These are phyloP conservation scores for Scaptomyza reducta DNA, from an alignment of 2,888 invertebrate genomes.

Conservation along the genomic window DNA sequence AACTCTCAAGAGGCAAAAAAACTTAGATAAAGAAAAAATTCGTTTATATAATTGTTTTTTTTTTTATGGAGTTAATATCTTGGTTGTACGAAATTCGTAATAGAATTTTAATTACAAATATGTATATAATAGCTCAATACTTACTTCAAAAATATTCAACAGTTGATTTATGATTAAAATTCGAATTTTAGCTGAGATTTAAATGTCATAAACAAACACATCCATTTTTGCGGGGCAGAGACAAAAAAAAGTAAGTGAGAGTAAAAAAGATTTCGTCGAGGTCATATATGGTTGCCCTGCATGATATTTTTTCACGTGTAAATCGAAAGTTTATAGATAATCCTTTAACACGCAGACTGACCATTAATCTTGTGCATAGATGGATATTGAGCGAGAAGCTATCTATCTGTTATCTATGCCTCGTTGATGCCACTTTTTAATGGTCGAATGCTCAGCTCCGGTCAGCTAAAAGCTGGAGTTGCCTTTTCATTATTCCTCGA, in stretches of 20 bases:
- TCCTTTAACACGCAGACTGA: not conserved
- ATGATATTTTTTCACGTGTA: not conserved
- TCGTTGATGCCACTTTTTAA: slow-evolving; percentile 9
- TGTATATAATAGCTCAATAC: too few species aligned
- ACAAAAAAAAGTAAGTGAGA: not conserved
- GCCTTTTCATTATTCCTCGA: slow-evolving; percentile 13
- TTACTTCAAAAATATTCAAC: too few species aligned
- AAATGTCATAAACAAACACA: too few species aligned
- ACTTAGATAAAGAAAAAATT: too few species aligned
- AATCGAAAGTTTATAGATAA: not conserved
- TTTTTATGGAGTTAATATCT: too few species aligned
- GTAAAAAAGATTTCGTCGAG: not conserved
- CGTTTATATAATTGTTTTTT: too few species aligned
- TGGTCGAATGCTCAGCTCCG: slow-evolving; percentile 1
- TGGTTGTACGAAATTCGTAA: too few species aligned
- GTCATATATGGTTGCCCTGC: not conserved
- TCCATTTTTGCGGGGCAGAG: not conserved
- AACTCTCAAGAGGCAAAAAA: too few species aligned
- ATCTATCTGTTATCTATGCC: slow-evolving; percentile 18
- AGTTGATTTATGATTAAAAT: too few species aligned
- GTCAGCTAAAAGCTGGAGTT: slow-evolving; percentile 9
- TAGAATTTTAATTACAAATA: too few species aligned
- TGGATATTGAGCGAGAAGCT: not conserved
- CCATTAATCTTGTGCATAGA: not conserved
- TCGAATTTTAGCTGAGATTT: too few species aligned